Conservation (phyloP, 64 coral and sea anemone genomes). For the Anthopleura sola region DNA sequence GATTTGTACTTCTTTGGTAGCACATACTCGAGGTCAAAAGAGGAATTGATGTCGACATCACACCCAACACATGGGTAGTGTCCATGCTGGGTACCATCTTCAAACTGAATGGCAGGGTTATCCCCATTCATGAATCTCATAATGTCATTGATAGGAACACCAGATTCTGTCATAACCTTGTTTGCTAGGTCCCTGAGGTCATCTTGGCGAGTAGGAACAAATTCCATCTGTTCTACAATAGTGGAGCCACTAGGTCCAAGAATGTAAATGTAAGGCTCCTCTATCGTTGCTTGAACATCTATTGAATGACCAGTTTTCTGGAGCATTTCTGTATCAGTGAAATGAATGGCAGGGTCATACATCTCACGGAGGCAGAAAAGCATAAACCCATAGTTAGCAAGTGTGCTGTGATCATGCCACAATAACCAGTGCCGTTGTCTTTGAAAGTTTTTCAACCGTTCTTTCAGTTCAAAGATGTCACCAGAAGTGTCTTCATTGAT, state of each 20-base stretch:
- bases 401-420: slow-evolving; percentile 33
- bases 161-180: too few species aligned
- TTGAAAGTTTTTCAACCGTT: not conserved
- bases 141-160: too few species aligned
- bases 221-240: too few species aligned
- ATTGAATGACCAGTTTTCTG: too few species aligned
- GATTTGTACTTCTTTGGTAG: slow-evolving; percentile 13
- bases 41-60: not conserved
- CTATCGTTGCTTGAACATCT: too few species aligned
- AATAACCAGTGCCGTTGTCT: slow-evolving; percentile 25
- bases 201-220: too few species aligned
- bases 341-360: slow-evolving; percentile 20
- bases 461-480: slow-evolving; percentile 4
- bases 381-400: slow-evolving; percentile 44
- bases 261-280: too few species aligned
- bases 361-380: slow-evolving; percentile 20
- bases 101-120: slow-evolving; percentile 11
- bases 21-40: not conserved
- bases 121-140: slow-evolving; percentile 39
- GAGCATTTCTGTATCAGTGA: too few species aligned
- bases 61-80: slow-evolving; percentile 17
- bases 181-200: too few species aligned
- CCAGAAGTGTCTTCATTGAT: slow-evolving; percentile 21
- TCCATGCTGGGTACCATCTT: slow-evolving; percentile 27
- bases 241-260: too few species aligned